phyloP scores from a whole-genome alignment of 2,888 invertebrate species.

The Pristionchus japonicus region DNA sequence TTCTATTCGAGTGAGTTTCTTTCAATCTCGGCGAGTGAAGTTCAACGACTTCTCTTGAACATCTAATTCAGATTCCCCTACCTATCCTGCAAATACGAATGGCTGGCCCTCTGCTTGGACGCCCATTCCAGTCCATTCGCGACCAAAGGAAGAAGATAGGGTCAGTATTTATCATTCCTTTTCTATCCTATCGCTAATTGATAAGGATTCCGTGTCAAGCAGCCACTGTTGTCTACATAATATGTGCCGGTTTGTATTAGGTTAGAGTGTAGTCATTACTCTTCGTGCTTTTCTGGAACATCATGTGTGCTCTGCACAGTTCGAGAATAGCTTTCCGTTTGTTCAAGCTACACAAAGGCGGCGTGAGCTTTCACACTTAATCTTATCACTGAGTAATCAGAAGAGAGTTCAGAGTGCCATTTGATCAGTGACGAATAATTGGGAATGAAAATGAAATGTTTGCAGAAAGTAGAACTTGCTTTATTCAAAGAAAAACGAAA shows the following conservation, averaged over 20 bases:
- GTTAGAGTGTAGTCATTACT: not conserved
- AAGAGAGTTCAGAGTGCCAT: not conserved
- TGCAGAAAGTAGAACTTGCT: not conserved
- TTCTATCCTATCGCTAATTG: not conserved
- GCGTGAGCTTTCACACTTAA: not conserved
- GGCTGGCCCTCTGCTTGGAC: slow-evolving; percentile 35
- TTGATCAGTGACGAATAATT: not conserved
- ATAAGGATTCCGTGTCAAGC: not conserved
- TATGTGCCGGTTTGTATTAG: not conserved
- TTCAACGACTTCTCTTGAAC: too few species aligned
- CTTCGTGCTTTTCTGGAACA: not conserved
- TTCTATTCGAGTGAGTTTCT: slow-evolving; percentile 16
- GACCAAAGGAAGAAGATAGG: slow-evolving; percentile 34
- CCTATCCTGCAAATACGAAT: not conserved
- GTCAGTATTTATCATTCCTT: not conserved
- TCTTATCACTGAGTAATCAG: not conserved
- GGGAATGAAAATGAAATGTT: not conserved
- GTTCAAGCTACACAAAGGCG: not conserved
- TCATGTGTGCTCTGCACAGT: not conserved
- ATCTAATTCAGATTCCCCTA: slow-evolving; percentile 37
- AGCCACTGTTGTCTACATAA: not conserved
- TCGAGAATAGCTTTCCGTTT: not conserved
- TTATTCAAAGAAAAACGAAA: not conserved
- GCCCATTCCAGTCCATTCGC: slow-evolving; percentile 40
- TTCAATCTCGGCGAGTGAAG: not conserved